phyloP scores from a whole-genome alignment of 2,797 vertebrate species.

The Heteromormyrus szaboi region DNA sequence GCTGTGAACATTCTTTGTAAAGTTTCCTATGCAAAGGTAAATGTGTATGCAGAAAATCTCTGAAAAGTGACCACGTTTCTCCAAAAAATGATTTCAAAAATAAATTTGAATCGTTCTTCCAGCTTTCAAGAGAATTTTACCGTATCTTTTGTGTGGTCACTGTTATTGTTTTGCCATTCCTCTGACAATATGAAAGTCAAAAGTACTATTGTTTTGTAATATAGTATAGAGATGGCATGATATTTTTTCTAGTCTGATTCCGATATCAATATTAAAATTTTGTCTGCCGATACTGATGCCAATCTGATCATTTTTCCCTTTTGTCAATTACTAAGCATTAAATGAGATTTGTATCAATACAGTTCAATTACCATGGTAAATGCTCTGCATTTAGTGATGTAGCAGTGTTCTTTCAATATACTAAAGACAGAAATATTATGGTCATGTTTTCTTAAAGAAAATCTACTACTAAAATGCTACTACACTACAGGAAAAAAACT shows the following conservation, averaged over 20 bases:
- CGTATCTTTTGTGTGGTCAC: neutral
- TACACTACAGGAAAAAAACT: neutral
- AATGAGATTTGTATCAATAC: neutral
- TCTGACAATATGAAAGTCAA: neutral
- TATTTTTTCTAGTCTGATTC: neutral
- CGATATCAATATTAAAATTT: neutral
- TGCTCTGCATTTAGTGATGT: neutral
- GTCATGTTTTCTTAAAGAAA: neutral
- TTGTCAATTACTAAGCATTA: neutral
- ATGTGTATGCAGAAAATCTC: neutral
- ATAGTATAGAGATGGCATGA: neutral
- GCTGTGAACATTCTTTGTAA: neutral
- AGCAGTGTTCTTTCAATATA: neutral
- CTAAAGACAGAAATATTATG: neutral
- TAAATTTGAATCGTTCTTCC: neutral
- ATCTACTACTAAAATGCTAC: neutral
- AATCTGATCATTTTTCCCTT: neutral
- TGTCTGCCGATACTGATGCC: neutral
- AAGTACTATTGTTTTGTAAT: neutral
- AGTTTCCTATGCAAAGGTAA: neutral
- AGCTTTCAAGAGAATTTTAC: neutral
- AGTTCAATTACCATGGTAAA: neutral
- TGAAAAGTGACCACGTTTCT: neutral
- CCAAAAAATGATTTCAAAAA: neutral
- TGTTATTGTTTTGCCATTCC: neutral